phyloP scores from a whole-genome alignment of 2,113 vertebrate genomes.

The Callopanchax toddi region DNA sequence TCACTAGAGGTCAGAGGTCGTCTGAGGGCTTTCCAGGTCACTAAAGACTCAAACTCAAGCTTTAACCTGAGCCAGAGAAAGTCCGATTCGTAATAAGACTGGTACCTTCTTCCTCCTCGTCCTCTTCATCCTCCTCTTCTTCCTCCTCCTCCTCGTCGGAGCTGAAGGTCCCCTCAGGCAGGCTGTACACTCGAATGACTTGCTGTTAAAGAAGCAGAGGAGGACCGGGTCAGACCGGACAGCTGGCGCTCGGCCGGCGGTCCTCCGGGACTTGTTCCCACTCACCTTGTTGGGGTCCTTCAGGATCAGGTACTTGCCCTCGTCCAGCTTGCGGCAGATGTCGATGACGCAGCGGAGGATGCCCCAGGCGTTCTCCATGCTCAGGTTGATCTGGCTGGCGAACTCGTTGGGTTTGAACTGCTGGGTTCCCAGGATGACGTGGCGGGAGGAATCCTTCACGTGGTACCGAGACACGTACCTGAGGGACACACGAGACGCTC shows the following conservation, averaged over 20 bases:
- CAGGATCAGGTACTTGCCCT: constrained; percentile 99
- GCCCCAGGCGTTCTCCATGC: constrained; percentile 98
- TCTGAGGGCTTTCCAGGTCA: too few species aligned
- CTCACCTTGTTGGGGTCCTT: constrained; percentile 98
- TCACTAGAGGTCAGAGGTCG: too few species aligned
- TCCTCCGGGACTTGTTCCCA: neutral
- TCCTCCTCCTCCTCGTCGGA: constrained; percentile 98
- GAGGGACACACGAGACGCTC: neutral
- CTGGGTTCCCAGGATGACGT: constrained; percentile 95
- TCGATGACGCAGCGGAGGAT: constrained; percentile 97
- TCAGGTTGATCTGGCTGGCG: constrained; percentile 99
- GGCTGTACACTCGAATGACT: constrained; percentile 97
- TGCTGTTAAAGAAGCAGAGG: constrained; percentile 75
- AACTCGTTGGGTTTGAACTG: constrained; percentile 99
- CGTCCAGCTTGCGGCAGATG: constrained; percentile 98
- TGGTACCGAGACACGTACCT: constrained; percentile 98
- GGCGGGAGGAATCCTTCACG: constrained; percentile 93
- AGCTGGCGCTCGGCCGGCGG: neutral
- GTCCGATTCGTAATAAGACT: too few species aligned
- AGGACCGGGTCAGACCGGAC: neutral
- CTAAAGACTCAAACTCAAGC: too few species aligned
- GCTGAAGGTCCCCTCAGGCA: constrained; percentile 98
- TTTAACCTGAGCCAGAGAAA: too few species aligned
- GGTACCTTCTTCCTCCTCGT: constrained; percentile 83
- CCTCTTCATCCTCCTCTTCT: constrained; percentile 96